These are phyloP conservation scores for Knipowitschia caucasica DNA, from an alignment of 2,797 vertebrate genomes.

Conservation along the genomic window DNA sequence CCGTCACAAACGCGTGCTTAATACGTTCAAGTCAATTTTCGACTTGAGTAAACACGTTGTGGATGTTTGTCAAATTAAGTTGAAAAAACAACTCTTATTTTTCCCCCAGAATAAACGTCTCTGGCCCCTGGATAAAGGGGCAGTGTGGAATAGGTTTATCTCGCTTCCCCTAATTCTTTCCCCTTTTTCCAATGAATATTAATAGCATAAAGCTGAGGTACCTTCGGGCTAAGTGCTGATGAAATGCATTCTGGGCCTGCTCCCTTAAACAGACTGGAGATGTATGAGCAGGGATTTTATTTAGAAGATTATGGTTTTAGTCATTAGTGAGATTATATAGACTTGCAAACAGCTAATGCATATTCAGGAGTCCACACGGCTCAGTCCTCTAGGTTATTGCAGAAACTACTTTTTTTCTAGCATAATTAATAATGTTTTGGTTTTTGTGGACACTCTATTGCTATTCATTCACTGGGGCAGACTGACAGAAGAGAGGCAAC, in stretches of 20 bases:
- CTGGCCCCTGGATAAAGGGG: not conserved
- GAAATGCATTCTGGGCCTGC: not conserved
- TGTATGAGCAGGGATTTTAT: constrained; percentile 3
- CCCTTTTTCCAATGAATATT: constrained; percentile 5
- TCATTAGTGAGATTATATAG: constrained; percentile 1
- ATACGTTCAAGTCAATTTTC: not conserved
- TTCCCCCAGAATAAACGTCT: not conserved
- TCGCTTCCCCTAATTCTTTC: constrained; percentile 1
- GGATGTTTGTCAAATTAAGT: constrained; percentile 6
- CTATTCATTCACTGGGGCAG: too few relatives aligned
- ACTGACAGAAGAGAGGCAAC: too few relatives aligned
- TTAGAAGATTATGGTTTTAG: not conserved
- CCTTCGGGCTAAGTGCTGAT: constrained; percentile 2
- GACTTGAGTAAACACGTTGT: constrained; percentile 3
- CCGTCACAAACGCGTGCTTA: not conserved
- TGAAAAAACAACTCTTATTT: constrained; percentile 2
- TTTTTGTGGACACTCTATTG: too few relatives aligned
- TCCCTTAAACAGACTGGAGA: not conserved
- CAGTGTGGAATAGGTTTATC: constrained; percentile 3
- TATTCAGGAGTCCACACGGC: not conserved
- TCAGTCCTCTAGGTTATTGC: not conserved
- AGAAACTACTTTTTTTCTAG: too few relatives aligned
- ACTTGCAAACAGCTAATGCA: not conserved
- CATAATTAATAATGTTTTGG: too few relatives aligned
- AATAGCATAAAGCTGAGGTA: constrained; percentile 2